These are phyloP conservation scores for Callosobruchus maculatus DNA, from an alignment of 2,888 invertebrate species.

Conservation along the genomic window DNA sequence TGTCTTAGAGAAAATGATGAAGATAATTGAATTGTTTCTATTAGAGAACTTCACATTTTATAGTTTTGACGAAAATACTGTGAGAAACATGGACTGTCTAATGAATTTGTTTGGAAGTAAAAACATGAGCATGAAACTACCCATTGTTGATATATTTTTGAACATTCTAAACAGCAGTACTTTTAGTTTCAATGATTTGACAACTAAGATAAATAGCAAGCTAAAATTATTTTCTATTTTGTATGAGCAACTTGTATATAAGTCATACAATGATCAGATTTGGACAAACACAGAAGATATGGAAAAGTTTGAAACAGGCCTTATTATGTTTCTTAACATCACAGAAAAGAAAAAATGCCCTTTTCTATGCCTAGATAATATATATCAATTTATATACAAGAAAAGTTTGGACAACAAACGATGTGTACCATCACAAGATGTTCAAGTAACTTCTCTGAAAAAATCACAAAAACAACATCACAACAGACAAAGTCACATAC, in stretches of 20 bases:
- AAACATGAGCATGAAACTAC: conserved; percentile 25
- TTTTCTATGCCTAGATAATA: conserved; percentile 11
- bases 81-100: conserved; percentile 29
- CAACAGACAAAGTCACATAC: background rate
- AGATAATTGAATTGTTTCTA: conserved; percentile 34
- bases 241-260: conserved; percentile 35
- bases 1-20: conserved; percentile 35
- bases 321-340: conserved; percentile 20
- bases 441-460: conserved; percentile 15
- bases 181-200: conserved; percentile 21
- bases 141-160: conserved; percentile 31
- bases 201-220: conserved; percentile 19
- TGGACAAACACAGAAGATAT: conserved; percentile 17
- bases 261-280: conserved; percentile 27
- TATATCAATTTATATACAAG: conserved; percentile 11
- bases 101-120: conserved; percentile 28
- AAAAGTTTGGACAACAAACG: conserved; percentile 6
- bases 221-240: conserved; percentile 23
- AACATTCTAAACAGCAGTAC: conserved; percentile 22
- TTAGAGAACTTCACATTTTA: conserved; percentile 29
- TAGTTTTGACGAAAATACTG: conserved; percentile 26
- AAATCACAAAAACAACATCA: conserved; percentile 3
- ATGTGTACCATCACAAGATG: conserved; percentile 12
- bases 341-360: conserved; percentile 11
- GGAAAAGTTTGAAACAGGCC: conserved; percentile 23